Percentiles rank a stretch among this genome's conserved stretches.
Conservation (phyloP, 2,113 vertebrate species). For the Ceyx margarethae region DNA sequence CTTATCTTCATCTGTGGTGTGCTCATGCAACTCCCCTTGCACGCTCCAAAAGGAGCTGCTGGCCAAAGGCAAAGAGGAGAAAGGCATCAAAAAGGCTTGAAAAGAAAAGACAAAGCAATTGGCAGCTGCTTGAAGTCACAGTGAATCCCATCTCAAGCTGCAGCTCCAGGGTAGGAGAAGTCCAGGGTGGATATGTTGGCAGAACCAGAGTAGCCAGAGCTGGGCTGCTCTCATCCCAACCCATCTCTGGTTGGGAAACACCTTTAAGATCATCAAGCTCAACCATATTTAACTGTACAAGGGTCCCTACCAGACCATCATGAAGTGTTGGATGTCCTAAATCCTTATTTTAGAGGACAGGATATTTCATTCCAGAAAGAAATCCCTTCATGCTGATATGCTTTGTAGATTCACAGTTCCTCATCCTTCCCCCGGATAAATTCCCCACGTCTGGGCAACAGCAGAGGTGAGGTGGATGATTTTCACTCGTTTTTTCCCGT, state of each 20-base stretch:
- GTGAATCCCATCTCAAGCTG: background rate
- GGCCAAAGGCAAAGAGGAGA: background rate
- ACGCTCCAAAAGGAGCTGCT: background rate
- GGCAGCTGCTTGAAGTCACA: background rate
- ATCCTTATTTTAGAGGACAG: background rate
- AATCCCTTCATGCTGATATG: background rate
- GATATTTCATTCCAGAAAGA: background rate
- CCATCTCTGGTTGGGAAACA: no score
- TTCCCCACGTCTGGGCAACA: background rate
- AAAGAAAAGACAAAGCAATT: background rate
- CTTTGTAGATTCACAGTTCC: background rate
- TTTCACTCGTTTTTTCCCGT: rapidly evolving
- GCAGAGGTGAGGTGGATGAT: background rate
- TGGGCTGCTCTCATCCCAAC: background rate
- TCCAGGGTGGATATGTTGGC: background rate
- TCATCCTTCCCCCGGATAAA: background rate
- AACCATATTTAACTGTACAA: no score
- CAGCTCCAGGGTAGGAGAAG: background rate
- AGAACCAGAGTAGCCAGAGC: background rate
- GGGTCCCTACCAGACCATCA: no score
- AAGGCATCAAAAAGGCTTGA: background rate
- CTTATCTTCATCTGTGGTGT: background rate
- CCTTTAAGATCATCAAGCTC: no score
- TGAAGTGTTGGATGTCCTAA: background rate
- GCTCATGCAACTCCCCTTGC: background rate